Base-by-base conservation (phyloP, 2,113 vertebrate species). In the Camelus bactrianus region DNA sequence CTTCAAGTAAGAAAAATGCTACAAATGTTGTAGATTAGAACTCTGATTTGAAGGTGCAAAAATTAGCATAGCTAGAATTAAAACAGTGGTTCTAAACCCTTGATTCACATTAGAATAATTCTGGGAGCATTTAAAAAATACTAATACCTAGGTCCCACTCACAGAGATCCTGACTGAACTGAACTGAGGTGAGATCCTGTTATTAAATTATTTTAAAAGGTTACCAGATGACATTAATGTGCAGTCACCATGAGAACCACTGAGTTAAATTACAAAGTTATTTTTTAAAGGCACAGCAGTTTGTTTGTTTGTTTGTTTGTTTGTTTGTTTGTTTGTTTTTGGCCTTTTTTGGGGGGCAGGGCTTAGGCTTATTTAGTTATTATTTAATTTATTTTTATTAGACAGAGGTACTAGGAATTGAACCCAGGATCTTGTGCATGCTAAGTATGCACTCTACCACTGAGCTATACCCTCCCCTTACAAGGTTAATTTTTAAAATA, bases 181-280 rank as follows among this genome's bases (percentile, higher is more conserved):
- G 35, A 73, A 80, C 11, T 58, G 60, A n/a, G 17, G 50, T 84
- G 52, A 93, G 9, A 85, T 28, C 17, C 73, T 81, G 24, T 80
- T 77, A 91, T 85, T 93, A 93, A 92, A 93, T 76, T 82, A 81
- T 94, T 93, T 96, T 91, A 38, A 93, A 91, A 87, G 58, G 20
- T 73, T 10, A 73, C 26, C 67, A 86, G 4, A 38, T 70, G 54
- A 95, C 85, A 94, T 79, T 97, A 81, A 94, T 30, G 17, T 84
- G 65, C 35, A 88, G 86, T 48, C 38, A 54, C 50, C 46, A 85
- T 76, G 38, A 92, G 69, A 93, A 69, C 30, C 19, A 79, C 14
- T 79, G n/a, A 91, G 30, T 58, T 87, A 92, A 94, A 67, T 56
- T 69, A 92, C 58, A 65, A 92, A 42, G 46, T 7, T 79, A 92